These are phyloP conservation scores for Squalus acanthias DNA, from an alignment of 2,797 vertebrate species.

Conservation along the genomic window DNA sequence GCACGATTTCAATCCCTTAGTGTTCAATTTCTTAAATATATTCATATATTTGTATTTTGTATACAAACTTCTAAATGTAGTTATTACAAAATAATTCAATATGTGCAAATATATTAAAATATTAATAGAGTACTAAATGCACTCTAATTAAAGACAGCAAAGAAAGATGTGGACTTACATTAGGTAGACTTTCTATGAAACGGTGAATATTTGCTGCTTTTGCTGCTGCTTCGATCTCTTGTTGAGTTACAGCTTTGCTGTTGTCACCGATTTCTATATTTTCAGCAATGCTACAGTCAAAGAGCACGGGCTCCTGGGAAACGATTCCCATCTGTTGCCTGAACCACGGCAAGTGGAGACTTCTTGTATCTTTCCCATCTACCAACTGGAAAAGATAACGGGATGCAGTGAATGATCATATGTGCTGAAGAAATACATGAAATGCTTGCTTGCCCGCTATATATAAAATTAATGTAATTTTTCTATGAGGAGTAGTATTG, in stretches of 20 bases:
- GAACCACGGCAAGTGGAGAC: slow-evolving; percentile 57
- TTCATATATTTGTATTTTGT: background rate
- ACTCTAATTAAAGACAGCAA: background rate
- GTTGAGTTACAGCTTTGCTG: slow-evolving; percentile 53
- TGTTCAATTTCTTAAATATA: background rate
- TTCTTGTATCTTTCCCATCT: slow-evolving; percentile 57
- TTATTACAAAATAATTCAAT: background rate
- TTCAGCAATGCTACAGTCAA: slow-evolving; percentile 63
- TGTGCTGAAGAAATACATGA: background rate
- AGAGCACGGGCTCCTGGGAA: slow-evolving; percentile 66
- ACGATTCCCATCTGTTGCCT: slow-evolving; percentile 60
- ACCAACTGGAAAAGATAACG: slow-evolving; percentile 53
- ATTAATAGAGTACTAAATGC: too few species aligned
- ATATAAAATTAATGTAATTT: background rate
- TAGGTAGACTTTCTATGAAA: slow-evolving; percentile 60
- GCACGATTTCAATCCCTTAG: background rate
- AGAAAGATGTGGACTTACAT: slow-evolving; percentile 50
- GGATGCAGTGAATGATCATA: background rate
- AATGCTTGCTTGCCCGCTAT: background rate
- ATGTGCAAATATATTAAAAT: background rate
- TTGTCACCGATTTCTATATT: slow-evolving; percentile 64
- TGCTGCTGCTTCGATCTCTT: slow-evolving; percentile 59
- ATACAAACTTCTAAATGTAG: background rate
- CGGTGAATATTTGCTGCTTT: slow-evolving; percentile 62
- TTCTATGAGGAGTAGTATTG: background rate